Percentiles rank a stretch among this genome's conserved stretches.
phyloP scores from a whole-genome alignment of 2,113 vertebrate species.

The Ascaphus truei region DNA sequence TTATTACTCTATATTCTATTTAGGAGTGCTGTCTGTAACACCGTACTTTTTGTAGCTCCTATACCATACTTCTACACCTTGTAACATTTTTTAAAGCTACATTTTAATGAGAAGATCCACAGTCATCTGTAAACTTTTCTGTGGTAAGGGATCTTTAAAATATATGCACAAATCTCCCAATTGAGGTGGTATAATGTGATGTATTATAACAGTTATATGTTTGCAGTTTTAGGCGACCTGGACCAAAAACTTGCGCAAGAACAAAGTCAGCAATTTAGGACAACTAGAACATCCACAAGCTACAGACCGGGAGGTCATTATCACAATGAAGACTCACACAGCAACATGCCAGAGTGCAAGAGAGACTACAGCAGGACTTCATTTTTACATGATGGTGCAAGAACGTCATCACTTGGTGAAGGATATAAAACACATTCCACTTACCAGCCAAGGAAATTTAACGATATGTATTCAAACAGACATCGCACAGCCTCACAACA shows the following conservation, averaged over 20 bases:
- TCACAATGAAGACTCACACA: constrained; percentile 20
- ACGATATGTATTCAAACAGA: constrained; percentile 59
- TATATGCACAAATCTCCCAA: no score
- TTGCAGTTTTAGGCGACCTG: constrained; percentile 67
- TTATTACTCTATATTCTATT: no score
- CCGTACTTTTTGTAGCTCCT: no score
- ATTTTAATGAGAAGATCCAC: no score
- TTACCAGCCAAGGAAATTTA: constrained; percentile 58
- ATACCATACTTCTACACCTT: no score
- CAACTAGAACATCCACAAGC: constrained; percentile 25
- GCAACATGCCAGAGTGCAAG: constrained; percentile 33
- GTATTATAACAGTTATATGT: not conserved
- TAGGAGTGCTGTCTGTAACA: no score
- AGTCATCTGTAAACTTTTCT: no score
- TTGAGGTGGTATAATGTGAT: not conserved
- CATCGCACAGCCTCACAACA: constrained; percentile 45
- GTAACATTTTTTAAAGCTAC: no score
- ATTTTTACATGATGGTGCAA: constrained; percentile 56
- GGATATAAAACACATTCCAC: constrained; percentile 55
- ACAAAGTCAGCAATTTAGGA: constrained; percentile 44
- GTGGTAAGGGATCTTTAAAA: no score
- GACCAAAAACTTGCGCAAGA: constrained; percentile 68
- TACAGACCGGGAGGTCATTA: constrained; percentile 33
- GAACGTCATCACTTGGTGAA: constrained; percentile 57
- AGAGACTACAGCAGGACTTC: constrained; percentile 43